Evolutionary conservation across 1,140 invertebrate species (phyloP), one percentile per base, ranked within the genome.

Genomic region (Latrodectus geometricus): DNA sequence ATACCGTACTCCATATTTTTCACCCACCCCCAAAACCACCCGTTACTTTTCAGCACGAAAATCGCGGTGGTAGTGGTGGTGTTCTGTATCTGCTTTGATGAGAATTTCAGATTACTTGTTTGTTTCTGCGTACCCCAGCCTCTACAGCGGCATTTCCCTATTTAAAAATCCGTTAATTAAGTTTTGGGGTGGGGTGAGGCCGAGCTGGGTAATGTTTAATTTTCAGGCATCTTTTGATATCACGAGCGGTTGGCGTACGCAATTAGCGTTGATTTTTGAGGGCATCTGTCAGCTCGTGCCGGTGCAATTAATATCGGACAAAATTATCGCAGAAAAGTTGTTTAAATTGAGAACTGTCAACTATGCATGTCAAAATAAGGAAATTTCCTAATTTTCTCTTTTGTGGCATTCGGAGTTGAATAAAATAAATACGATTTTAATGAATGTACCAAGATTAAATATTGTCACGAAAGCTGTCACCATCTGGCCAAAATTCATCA

Each of bases 81-180:
- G 66, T 70, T 80, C 78, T 35, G 70, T 80, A 80, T 80, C 78
- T 80, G 8, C 50, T 12, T 20, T 20, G 17, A 66, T n/a, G 74
- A 56, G 54, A 76, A 56, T 56, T 61, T 56, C 74, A 50, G 74
- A 56, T 76, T 76, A 76, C 50, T 50, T 76, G 74, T 76, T 76
- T 76, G 74, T 56, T 50, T 61, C 14, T 56, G 74, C 74, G 17
- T 23, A 12, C 20, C 52, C 21, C n/a, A 8, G 17, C 52, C 52
- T 56, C 49, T 14, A 0, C 48, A 48, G 54, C 54, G 52, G 52
- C 49, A 74, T 21, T 54, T 54, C 20, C 15, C 56, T 56, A 35
- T 80, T 80, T 80, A 80, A 80, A 80, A 80, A 68, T 80, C 68
- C 78, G 78, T 80, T 80, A 80, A 80, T 80, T 80, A 80, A 80